Evolutionary conservation across 2,888 invertebrate genomes (phyloP).

Genomic region (Cephonodes hylas): DNA sequence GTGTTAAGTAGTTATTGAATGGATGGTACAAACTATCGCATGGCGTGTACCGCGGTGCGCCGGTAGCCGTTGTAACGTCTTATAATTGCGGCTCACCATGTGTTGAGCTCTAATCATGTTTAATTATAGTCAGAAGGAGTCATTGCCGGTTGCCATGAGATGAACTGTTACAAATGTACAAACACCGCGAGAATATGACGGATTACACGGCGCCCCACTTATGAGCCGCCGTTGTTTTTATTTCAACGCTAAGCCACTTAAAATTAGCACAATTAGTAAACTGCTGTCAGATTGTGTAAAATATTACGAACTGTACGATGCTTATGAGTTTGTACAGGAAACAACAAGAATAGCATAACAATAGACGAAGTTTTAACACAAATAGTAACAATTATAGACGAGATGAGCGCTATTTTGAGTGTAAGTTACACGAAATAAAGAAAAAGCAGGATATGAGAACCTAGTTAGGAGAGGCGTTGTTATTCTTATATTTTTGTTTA

Average conservation of each 20-base stretch:
- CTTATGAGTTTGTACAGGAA: not conserved
- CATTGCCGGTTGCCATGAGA: slow-evolving; percentile 79
- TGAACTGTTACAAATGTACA: slow-evolving; percentile 75
- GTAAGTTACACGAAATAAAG: not conserved
- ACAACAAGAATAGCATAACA: not conserved
- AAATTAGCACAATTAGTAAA: slow-evolving; percentile 7
- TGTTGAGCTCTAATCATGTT: slow-evolving; percentile 78
- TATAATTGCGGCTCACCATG: slow-evolving; percentile 75
- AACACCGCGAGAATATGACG: slow-evolving; percentile 64
- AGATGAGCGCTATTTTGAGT: not conserved
- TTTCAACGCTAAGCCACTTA: not conserved
- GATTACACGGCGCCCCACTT: slow-evolving; percentile 46
- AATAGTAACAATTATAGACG: not conserved
- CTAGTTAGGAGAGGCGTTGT: not conserved
- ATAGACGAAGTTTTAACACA: not conserved
- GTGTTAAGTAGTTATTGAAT: slow-evolving; percentile 63
- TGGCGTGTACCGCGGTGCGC: slow-evolving; percentile 63
- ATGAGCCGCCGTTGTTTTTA: slow-evolving; percentile 5
- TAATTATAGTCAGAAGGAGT: slow-evolving; percentile 73
- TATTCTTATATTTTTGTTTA: not conserved
- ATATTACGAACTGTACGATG: not conserved
- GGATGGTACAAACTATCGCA: slow-evolving; percentile 63
- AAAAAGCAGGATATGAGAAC: not conserved
- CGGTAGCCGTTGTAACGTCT: slow-evolving; percentile 73
- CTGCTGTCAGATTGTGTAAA: not conserved